phyloP scores from a whole-genome alignment of 2,888 invertebrate genomes.

The Alloscopus bannaensis region DNA sequence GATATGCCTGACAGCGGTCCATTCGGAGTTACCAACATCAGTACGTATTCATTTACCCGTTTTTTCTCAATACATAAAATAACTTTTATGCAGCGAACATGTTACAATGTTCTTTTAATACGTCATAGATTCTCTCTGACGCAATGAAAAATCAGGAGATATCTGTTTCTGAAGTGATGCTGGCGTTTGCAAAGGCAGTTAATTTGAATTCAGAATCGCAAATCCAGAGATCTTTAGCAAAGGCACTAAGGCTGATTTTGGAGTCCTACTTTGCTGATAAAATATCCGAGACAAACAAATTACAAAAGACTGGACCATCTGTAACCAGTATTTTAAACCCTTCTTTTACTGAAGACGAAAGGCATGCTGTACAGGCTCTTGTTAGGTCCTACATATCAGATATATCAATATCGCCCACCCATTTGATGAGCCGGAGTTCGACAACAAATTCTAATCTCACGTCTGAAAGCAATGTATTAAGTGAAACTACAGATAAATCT shows the following conservation, averaged over 20 bases:
- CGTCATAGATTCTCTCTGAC: constrained; percentile 56
- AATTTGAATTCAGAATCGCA: constrained; percentile 70
- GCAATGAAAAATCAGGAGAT: constrained; percentile 59
- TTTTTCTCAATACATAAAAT: no score
- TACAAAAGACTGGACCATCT: neutral
- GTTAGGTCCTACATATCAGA: constrained; percentile 74
- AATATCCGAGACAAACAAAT: constrained; percentile 24
- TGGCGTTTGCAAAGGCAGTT: constrained; percentile 72
- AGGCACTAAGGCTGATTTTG: constrained; percentile 64
- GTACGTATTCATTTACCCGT: constrained; percentile 54
- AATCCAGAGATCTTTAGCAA: constrained; percentile 68
- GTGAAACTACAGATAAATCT: constrained; percentile 10
- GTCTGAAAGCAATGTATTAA: neutral
- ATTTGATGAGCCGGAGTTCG: constrained; percentile 26
- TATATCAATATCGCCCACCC: constrained; percentile 57
- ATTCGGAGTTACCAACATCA: constrained; percentile 59
- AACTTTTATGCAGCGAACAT: neutral
- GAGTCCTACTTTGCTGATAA: constrained; percentile 66
- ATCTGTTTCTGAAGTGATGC: constrained; percentile 67
- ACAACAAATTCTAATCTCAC: constrained; percentile 18
- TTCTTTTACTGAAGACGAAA: constrained; percentile 65
- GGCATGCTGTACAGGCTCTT: constrained; percentile 72
- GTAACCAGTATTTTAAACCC: neutral
- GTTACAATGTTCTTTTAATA: constrained; percentile 19
- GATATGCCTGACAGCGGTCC: constrained; percentile 66